Evolutionary conservation across 1,140 invertebrate species (phyloP).

Genomic region (Leptopilina boulardi): DNA sequence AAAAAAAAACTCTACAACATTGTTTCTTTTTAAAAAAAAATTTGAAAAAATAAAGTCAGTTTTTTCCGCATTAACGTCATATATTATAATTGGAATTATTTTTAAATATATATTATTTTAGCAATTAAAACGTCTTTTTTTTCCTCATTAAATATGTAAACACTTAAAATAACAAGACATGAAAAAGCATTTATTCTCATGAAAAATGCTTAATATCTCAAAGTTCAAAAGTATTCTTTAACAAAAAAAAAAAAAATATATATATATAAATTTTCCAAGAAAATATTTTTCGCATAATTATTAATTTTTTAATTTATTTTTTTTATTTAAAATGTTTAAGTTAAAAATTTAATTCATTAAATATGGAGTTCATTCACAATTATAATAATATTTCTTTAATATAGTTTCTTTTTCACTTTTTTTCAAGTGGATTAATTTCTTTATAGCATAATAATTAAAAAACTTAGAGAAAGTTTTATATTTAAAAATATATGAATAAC

Average conservation of each 20-base stretch:
- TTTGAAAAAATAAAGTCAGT: no score
- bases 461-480: neutral
- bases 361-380: no score
- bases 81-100: neutral
- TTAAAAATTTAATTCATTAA: no score
- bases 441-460: neutral
- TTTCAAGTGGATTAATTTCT: no score
- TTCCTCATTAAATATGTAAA: slow-evolving; percentile 12
- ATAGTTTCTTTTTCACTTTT: no score
- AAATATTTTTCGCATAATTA: neutral
- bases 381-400: no score
- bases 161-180: neutral
- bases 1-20: no score
- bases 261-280: neutral
- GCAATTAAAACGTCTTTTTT: neutral
- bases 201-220: neutral
- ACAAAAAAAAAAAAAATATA: neutral
- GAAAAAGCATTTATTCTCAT: neutral
- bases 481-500: no score
- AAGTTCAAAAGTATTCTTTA: neutral
- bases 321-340: no score
- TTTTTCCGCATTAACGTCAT: no score
- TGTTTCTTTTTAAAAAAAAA: no score
- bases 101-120: slow-evolving; percentile 15
- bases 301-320: no score